Conservation (phyloP, 2,888 invertebrate species). For the Trissonchulus sp. region DNA sequence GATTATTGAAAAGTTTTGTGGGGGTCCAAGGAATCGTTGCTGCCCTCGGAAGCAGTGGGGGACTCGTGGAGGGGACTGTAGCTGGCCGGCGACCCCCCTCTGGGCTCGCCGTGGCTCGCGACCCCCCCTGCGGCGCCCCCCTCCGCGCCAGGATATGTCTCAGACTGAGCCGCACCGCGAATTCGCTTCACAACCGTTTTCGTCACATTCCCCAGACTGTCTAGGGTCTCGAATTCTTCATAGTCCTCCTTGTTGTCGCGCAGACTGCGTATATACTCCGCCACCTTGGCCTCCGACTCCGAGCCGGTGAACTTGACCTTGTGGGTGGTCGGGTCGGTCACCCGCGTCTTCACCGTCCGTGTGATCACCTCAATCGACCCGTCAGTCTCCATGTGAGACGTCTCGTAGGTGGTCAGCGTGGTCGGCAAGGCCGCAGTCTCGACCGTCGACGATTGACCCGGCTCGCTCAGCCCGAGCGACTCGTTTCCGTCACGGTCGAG, state of each 20-base stretch:
- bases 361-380: conserved; percentile 48
- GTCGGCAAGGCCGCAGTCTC: conserved; percentile 48
- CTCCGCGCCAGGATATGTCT: background rate
- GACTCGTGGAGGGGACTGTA: background rate
- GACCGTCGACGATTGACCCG: conserved; percentile 39
- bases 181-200: conserved; percentile 35
- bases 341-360: conserved; percentile 47
- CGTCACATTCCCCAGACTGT: conserved; percentile 48
- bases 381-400: conserved; percentile 42
- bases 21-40: background rate
- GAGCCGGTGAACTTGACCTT: conserved; percentile 50
- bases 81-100: background rate
- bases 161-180: background rate
- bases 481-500: conserved; percentile 36
- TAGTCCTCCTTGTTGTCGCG: conserved; percentile 34
- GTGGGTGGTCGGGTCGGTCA: conserved; percentile 46
- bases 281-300: conserved; percentile 40
- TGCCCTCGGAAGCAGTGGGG: background rate
- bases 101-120: background rate
- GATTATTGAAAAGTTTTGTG: no score
- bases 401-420: conserved; percentile 50
- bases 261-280: conserved; percentile 42
- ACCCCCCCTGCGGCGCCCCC: background rate
- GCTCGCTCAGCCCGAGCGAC: conserved; percentile 41
- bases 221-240: conserved; percentile 46